Conservation (phyloP, 2,888 invertebrate genomes). For the Habroteleia sp. region DNA sequence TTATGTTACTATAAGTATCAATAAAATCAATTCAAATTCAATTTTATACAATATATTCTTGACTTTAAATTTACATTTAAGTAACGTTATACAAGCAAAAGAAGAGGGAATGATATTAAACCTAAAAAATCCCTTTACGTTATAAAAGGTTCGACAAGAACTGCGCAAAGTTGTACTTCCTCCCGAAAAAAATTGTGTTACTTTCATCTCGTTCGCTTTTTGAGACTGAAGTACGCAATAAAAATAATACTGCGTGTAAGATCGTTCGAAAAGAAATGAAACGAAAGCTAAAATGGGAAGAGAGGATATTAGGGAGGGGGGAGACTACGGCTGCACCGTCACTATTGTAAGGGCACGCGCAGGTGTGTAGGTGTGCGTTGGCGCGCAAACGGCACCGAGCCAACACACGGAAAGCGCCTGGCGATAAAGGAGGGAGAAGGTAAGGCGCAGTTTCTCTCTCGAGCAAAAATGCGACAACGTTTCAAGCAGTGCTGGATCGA, state of each 20-base stretch:
- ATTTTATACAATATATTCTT: no score
- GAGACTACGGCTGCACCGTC: slow-evolving; percentile 15
- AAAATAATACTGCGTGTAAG: slow-evolving; percentile 23
- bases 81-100: no score
- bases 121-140: no score
- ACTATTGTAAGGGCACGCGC: slow-evolving; percentile 46
- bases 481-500: slow-evolving; percentile 45
- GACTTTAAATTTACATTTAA: no score
- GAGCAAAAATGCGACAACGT: slow-evolving; percentile 54
- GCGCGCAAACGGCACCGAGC: slow-evolving; percentile 42
- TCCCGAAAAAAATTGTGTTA: no score
- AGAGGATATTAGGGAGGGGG: not conserved
- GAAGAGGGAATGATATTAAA: no score
- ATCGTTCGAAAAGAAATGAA: slow-evolving; percentile 19
- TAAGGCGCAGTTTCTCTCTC: slow-evolving; percentile 49
- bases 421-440: slow-evolving; percentile 21
- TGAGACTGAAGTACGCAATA: slow-evolving; percentile 22
- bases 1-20: no score
- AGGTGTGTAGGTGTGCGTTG: slow-evolving; percentile 55
- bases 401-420: slow-evolving; percentile 6
- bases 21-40: no score
- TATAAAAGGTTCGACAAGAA: no score
- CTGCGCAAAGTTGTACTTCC: no score
- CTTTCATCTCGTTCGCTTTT: not conserved
- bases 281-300: slow-evolving; percentile 16